A percentile compares a stretch with the other conserved stretches of the same genome.
Conservation (phyloP, 2,113 vertebrate species). For the Siphamia tubifer region DNA sequence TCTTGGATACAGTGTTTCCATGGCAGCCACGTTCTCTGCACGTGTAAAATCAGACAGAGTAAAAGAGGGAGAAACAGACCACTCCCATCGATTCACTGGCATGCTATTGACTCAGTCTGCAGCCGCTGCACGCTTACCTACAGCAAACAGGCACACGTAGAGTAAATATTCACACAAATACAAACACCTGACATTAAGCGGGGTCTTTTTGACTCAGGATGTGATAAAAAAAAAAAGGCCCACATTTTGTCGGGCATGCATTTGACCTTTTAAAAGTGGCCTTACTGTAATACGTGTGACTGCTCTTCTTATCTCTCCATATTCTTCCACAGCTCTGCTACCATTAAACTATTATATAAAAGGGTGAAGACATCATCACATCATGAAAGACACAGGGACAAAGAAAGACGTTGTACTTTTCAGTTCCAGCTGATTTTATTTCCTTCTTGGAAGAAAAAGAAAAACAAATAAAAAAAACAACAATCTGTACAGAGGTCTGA, state of each 20-base stretch:
- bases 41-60: constrained; percentile 58
- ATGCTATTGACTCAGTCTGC: constrained; percentile 56
- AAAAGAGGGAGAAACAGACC: constrained; percentile 45
- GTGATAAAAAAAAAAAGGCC: constrained; percentile 22
- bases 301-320: not conserved
- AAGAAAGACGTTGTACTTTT: constrained; percentile 77
- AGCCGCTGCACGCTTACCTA: constrained; percentile 35
- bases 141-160: constrained; percentile 15
- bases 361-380: not conserved
- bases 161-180: not conserved
- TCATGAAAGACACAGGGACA: not conserved
- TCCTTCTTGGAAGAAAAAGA: constrained; percentile 93
- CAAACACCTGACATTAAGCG: constrained; percentile 28
- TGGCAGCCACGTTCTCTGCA: constrained; percentile 76
- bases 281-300: not conserved
- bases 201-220: constrained; percentile 12
- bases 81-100: constrained; percentile 59
- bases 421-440: constrained; percentile 99
- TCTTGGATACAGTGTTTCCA: constrained; percentile 78
- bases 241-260: not conserved
- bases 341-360: not conserved
- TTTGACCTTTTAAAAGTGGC: not conserved
- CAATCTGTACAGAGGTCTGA: constrained; percentile 98
- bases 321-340: not conserved
- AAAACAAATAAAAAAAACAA: constrained; percentile 72